Base-by-base conservation (phyloP, 2,888 invertebrate species). In the Ecliptopera silaceata region DNA sequence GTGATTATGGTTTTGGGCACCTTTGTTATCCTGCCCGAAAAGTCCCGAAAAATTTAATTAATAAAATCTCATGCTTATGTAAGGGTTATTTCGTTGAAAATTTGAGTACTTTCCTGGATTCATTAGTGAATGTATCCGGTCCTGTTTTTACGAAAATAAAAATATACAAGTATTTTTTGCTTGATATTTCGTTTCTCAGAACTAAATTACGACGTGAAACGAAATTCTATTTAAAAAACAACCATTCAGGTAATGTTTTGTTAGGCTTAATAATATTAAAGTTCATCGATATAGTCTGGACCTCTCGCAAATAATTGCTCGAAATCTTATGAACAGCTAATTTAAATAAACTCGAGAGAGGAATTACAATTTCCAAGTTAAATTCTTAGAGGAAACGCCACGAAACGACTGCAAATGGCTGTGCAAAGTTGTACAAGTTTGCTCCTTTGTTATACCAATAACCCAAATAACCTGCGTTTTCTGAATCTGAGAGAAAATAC, bases 341-440 rank as follows among this genome's bases (percentile, higher is more conserved):
- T 63, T 66, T 63, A 59, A 66, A 65, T 64, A 63, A 66, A 61
- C 60, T 64, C 56, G 46, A 39, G 65, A 59, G 66, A 71, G 65
- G 71, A 75, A 73, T 74, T 74, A 73, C 69, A 70, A 75, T 74
- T 74, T 71, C 59, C 61, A 68, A 70, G 70, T 74, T 72, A 68
- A 75, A 74, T 71, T 78, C 70, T 68, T 71, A 57, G 63, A 74
- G 70, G 61, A 73, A 75, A 70, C 61, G 68, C 72, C 68, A 66
- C 68, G 64, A 71, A 77, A 71, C 64, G 71, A 67, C 73, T 72
- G 69, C 69, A 72, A 75, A 75, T 75, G 68, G 68, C 69, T 66
- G 62, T 66, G 59, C 60, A 54, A 69, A 72, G 66, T 75, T 75
- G 41, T 62, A 66, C 65, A 74, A 77, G 67, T 76, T 77, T 65